Conservation (phyloP, 35 echinoderm and acorn worm genomes). For the Strongylocentrotus purpuratus region DNA sequence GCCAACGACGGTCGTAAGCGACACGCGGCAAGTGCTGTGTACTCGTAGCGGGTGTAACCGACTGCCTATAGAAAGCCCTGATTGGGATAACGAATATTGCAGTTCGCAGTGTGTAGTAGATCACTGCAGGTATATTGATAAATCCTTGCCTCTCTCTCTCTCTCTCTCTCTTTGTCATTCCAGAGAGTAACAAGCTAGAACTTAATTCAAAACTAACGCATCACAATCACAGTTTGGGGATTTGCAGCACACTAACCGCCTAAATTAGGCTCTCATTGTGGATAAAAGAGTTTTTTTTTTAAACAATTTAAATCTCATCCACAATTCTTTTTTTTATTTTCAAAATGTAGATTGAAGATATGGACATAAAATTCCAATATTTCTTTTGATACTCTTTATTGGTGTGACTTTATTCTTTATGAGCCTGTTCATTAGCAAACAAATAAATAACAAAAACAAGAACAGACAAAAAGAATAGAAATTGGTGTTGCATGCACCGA, state of each 20-base stretch:
- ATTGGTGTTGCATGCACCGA: too few relatives aligned
- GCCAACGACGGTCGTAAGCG: conserved; percentile 25
- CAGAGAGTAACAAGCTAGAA: not conserved
- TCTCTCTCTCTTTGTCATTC: not conserved
- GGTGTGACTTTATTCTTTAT: not conserved
- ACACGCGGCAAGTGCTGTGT: conserved; percentile 63
- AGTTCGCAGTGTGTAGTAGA: conserved; percentile 96
- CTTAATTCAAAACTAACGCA: not conserved
- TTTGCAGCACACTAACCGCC: not conserved
- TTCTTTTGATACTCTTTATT: not conserved
- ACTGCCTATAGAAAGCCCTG: conserved; percentile 75
- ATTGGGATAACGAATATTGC: conserved; percentile 99
- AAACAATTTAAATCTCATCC: not conserved
- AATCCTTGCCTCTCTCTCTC: too few relatives aligned
- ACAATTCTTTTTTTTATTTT: not conserved
- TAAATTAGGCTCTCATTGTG: not conserved
- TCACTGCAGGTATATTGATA: conserved; percentile 87
- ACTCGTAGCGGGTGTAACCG: conserved; percentile 89
- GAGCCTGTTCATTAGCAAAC: not conserved
- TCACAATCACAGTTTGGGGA: not conserved
- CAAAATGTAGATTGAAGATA: not conserved
- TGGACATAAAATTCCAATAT: not conserved
- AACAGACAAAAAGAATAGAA: too few relatives aligned
- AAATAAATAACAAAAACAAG: too few relatives aligned
- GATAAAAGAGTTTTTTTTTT: not conserved